Evolutionary conservation across 2,113 vertebrate genomes (phyloP).

Genomic region (Forbesichthys agassizii): DNA sequence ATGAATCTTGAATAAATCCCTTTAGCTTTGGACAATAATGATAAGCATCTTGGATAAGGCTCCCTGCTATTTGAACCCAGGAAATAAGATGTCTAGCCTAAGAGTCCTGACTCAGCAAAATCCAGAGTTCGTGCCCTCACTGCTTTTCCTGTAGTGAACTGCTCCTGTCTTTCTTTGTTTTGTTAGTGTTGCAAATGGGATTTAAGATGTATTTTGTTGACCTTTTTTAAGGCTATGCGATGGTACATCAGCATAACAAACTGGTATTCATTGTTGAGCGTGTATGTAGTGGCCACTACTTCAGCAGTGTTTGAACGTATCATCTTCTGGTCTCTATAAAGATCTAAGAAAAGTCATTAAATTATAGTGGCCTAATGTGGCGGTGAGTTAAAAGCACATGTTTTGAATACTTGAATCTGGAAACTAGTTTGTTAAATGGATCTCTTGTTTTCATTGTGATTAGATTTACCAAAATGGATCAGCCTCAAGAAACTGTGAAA

Average conservation of each 20-base stretch:
- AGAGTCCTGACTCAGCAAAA: constrained; percentile 29
- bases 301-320: too few species aligned
- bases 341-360: too few species aligned
- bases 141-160: constrained; percentile 25
- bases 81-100: constrained; percentile 4
- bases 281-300: too few species aligned
- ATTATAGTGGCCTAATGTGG: too few species aligned
- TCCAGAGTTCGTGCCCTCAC: constrained; percentile 21
- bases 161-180: constrained; percentile 5
- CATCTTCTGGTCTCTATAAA: too few species aligned
- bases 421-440: not conserved
- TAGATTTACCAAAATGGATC: not conserved
- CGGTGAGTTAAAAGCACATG: not conserved
- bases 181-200: constrained; percentile 7
- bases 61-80: constrained; percentile 6
- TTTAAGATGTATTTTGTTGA: not conserved
- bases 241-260: too few species aligned
- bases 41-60: not conserved
- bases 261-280: too few species aligned
- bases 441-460: not conserved
- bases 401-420: constrained; percentile 15
- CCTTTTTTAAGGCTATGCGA: not conserved
- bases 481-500: not conserved
- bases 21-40: constrained; percentile 9
- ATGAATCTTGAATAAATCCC: constrained; percentile 3